Percentiles rank a stretch among this genome's conserved stretches.
phyloP scores from a whole-genome alignment of 1,140 invertebrate genomes.

The Cherax quadricarinatus region DNA sequence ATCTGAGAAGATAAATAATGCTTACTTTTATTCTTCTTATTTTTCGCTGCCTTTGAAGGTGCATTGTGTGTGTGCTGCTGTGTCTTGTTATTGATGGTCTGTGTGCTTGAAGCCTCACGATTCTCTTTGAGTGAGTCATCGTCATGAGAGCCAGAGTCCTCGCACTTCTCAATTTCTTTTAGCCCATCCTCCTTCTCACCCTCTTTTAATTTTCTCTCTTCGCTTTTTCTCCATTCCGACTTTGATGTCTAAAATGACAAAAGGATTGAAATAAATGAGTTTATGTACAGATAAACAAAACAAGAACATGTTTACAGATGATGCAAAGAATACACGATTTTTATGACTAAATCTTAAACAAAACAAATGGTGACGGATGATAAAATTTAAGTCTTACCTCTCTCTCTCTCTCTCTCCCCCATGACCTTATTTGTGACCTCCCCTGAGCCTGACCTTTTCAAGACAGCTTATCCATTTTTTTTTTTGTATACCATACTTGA shows the following conservation, averaged over 20 bases:
- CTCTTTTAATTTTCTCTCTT: constrained; percentile 74
- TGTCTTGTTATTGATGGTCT: constrained; percentile 57
- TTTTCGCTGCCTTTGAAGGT: constrained; percentile 75
- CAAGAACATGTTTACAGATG: too few relatives aligned
- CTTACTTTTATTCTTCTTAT: constrained; percentile 79
- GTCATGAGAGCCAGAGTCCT: constrained; percentile 76
- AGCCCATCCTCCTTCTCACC: constrained; percentile 77
- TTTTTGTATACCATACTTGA: too few relatives aligned
- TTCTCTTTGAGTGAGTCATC: constrained; percentile 75
- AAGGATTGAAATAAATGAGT: not conserved
- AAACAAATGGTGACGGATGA: too few relatives aligned
- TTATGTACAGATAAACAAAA: too few relatives aligned
- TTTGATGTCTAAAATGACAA: constrained; percentile 74
- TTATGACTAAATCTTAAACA: too few relatives aligned
- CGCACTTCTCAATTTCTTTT: constrained; percentile 76
- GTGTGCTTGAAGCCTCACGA: constrained; percentile 37
- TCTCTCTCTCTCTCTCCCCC: too few relatives aligned
- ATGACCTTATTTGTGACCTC: too few relatives aligned
- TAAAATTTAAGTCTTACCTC: too few relatives aligned
- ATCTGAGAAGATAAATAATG: not conserved
- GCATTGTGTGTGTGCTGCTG: constrained; percentile 73
- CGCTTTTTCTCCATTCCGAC: constrained; percentile 74
- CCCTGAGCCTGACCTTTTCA: too few relatives aligned
- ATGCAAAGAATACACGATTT: too few relatives aligned
- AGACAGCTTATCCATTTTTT: too few relatives aligned